Evolutionary conservation across 2,797 vertebrate species (phyloP), one percentile per base, ranked within the genome.

Genomic region (Acestrorhynchus altus): DNA sequence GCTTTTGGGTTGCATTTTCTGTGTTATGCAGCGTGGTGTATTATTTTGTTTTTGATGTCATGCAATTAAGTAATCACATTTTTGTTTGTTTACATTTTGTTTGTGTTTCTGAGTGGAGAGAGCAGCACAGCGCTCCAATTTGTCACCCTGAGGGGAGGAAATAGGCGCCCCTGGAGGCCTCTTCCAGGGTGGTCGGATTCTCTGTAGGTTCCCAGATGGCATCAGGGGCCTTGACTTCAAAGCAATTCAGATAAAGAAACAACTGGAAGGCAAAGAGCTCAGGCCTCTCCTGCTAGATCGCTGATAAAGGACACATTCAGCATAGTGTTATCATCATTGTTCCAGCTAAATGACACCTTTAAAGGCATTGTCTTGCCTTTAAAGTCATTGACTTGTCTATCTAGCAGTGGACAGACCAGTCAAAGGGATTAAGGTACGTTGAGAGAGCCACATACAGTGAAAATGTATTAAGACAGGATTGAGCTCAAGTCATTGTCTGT

Each of bases 291-390:
- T 81, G 78, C 82, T 81, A 89, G 87, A 87, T 90, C 88, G 56
- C 83, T 80, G 88, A 93, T 85, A 86, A 86, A 88, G 84, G 83
- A 88, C 79, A 89, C 88, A 87, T 87, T 83, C 57, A 89, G 79
- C 85, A 80, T 85, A 44, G 76, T 77, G 81, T 91, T 90, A 92
- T 92, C 88, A 85, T 76, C 86, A 88, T 84, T 89, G 90, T 90
- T 86, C 51, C 74, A 83, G 87, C 85, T 91, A 90, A 92, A 88
- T 89, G 88, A 89, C 87, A 87, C 83, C 80, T 89, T 90, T 85
- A 85, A 82, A 9, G 57, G 3, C 78, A 82, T 87, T 88, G 85
- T 89, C 78, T 74, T 56, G 31, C 4, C 81, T 89, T 90, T 85
- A 85, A 82, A 8, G 54, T 1, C 76, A 83, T 85, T 88, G 85